Evolutionary conservation across 2,888 invertebrate genomes (phyloP).

Genomic region (Argyra leucocephala): DNA sequence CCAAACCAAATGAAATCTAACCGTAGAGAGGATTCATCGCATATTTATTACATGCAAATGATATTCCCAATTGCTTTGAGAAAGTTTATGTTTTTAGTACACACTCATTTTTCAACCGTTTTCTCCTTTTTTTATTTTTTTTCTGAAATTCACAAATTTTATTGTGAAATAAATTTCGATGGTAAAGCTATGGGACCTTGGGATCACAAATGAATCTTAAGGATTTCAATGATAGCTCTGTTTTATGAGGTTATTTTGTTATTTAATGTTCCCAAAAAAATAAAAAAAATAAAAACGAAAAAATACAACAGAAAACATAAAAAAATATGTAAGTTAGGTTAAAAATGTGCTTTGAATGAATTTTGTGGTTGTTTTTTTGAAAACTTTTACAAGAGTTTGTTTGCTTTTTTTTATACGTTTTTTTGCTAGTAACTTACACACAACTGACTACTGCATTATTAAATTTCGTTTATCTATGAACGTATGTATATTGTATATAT

Average conservation of each 20-base stretch:
- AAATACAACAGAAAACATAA: too few species aligned
- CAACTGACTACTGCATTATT: neutral
- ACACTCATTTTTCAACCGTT: neutral
- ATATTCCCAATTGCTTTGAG: constrained; percentile 17
- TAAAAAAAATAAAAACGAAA: too few species aligned
- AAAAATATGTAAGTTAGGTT: neutral
- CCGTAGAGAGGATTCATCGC: constrained; percentile 20
- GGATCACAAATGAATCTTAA: constrained; percentile 6
- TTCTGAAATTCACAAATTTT: neutral
- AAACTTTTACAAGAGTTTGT: neutral
- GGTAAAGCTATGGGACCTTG: neutral
- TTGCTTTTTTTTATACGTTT: neutral
- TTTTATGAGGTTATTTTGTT: constrained; percentile 4
- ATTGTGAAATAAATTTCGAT: constrained; percentile 2
- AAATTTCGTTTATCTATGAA: neutral
- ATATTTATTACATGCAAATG: constrained; percentile 25
- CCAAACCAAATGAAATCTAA: neutral
- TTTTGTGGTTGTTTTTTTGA: neutral
- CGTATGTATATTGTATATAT: too few species aligned
- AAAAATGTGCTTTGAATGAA: constrained; percentile 1
- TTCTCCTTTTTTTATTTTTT: neutral
- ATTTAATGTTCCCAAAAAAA: neutral
- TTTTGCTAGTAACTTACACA: neutral
- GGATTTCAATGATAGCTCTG: constrained; percentile 6
- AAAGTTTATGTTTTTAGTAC: constrained; percentile 7